Conservation (phyloP, 2,888 invertebrate genomes). For the Dynastes hyllus region DNA sequence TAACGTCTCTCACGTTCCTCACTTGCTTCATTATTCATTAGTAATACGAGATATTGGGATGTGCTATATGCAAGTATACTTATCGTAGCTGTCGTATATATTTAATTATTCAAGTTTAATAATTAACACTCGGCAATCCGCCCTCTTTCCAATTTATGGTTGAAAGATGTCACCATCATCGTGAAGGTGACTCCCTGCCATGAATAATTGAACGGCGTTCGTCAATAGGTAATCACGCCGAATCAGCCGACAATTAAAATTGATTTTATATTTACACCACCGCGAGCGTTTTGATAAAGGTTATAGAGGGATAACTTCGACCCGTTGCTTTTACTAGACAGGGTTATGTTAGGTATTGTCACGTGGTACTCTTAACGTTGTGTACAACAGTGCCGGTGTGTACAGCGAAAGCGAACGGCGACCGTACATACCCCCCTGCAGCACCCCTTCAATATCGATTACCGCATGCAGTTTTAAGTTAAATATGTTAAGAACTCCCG, state of each 20-base stretch:
- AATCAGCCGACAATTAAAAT: slow-evolving; percentile 55
- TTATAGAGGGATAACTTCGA: slow-evolving; percentile 50
- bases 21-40: no score
- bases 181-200: not conserved
- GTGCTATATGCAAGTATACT: no score
- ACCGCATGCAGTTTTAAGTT: slow-evolving; percentile 50
- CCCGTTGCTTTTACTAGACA: slow-evolving; percentile 12
- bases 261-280: slow-evolving; percentile 57
- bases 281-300: slow-evolving; percentile 54
- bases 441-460: slow-evolving; percentile 51
- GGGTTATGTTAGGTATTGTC: slow-evolving; percentile 35
- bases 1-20: no score
- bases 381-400: slow-evolving; percentile 5
- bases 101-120: not conserved
- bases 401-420: not conserved
- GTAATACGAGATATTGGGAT: no score
- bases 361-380: slow-evolving; percentile 37
- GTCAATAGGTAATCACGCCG: slow-evolving; percentile 18
- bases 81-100: no score
- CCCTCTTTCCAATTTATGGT: not conserved
- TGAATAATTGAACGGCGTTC: slow-evolving; percentile 38
- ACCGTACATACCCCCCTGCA: slow-evolving; percentile 15
- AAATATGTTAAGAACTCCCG: slow-evolving; percentile 27
- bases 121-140: not conserved
- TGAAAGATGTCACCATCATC: not conserved